Evolutionary conservation across 2,888 invertebrate genomes (phyloP).

Genomic region (Aphrophora alni): DNA sequence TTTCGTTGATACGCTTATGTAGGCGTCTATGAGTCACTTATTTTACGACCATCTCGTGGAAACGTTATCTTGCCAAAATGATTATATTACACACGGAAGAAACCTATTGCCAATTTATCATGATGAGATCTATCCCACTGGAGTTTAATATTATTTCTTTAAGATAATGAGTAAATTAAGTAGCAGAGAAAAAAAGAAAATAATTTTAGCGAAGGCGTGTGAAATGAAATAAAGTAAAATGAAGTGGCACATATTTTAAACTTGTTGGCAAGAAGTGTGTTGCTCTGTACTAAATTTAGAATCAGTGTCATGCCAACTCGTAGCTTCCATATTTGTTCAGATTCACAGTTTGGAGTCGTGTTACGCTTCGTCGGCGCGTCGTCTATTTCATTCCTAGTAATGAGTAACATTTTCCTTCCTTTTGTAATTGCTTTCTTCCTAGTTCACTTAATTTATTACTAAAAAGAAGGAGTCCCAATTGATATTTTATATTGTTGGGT

Average conservation of each 20-base stretch:
- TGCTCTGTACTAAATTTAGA: neutral
- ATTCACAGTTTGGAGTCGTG: neutral
- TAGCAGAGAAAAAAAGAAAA: neutral
- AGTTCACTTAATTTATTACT: too few relatives aligned
- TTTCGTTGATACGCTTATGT: too few relatives aligned
- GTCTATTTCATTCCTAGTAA: neutral
- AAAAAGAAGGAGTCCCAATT: too few relatives aligned
- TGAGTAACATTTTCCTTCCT: neutral
- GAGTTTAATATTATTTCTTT: neutral
- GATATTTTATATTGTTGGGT: too few relatives aligned
- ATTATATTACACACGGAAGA: neutral
- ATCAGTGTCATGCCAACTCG: neutral
- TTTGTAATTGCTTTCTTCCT: neutral
- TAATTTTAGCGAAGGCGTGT: neutral
- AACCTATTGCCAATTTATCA: too few relatives aligned
- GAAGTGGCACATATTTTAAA: conserved; percentile 4
- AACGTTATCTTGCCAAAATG: neutral
- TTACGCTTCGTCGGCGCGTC: neutral
- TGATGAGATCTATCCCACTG: too few relatives aligned
- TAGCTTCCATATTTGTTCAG: neutral
- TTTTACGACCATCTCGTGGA: neutral
- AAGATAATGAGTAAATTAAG: neutral
- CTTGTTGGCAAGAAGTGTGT: neutral
- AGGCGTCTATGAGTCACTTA: neutral
- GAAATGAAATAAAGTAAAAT: conserved; percentile 2